A percentile compares a stretch with the other conserved stretches of the same genome.
Conservation (phyloP, 1,140 invertebrate genomes). For the fruit fly (Drosophila melanogaster) region DNA sequence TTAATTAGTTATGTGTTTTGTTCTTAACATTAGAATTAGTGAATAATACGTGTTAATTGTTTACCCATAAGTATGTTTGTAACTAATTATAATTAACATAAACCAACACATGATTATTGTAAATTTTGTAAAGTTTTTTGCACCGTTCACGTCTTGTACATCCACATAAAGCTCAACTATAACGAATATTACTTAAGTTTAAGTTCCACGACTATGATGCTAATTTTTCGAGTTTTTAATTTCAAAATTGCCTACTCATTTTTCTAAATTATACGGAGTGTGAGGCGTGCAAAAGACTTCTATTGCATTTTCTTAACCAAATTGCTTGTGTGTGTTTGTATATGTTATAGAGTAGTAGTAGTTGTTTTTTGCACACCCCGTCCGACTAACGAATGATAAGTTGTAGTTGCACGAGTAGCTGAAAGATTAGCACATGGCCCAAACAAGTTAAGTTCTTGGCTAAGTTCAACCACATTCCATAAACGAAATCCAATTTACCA, state of each 20-base stretch:
- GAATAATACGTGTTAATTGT: slow-evolving; percentile 58
- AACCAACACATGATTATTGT: slow-evolving; percentile 59
- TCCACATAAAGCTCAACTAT: slow-evolving; percentile 23
- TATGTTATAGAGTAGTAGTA: slow-evolving; percentile 54
- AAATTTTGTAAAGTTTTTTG: slow-evolving; percentile 83
- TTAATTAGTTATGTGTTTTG: slow-evolving; percentile 20
- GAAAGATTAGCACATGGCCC: slow-evolving; percentile 53
- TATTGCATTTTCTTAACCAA: slow-evolving; percentile 56
- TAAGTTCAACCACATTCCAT: slow-evolving; percentile 77
- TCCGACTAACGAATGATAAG: slow-evolving; percentile 32
- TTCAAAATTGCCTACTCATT: slow-evolving; percentile 15
- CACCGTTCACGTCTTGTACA: slow-evolving; percentile 63
- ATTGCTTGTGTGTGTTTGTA: slow-evolving; percentile 44
- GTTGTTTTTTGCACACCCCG: slow-evolving; percentile 71
- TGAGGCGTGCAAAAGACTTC: slow-evolving; percentile 78
- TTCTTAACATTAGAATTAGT: slow-evolving; percentile 42
- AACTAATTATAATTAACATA: slow-evolving; percentile 70
- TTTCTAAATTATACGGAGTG: slow-evolving; percentile 1
- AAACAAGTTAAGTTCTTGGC: slow-evolving; percentile 41
- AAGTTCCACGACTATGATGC: slow-evolving; percentile 41
- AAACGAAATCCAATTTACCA: slow-evolving; percentile 30
- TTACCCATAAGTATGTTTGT: slow-evolving; percentile 48
- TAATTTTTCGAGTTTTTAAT: slow-evolving; percentile 60
- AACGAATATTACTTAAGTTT: slow-evolving; percentile 44
- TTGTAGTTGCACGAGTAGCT: slow-evolving; percentile 32